These are phyloP conservation scores for Lumbricus terrestris DNA, from an alignment of 2,888 invertebrate species.

Conservation along the genomic window DNA sequence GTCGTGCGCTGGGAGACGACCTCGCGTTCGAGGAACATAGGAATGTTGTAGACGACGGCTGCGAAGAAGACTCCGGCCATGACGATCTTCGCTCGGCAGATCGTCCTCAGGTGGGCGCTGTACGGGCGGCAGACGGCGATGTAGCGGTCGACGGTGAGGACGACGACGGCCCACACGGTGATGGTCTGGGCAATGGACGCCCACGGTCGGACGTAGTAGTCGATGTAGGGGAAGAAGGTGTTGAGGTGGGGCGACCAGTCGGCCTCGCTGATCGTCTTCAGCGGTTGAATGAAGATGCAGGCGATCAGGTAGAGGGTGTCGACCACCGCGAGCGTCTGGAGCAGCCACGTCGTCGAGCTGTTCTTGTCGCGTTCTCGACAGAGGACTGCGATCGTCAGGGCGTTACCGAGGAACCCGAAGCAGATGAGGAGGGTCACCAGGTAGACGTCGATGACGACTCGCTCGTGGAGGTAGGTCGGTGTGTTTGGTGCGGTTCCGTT, in stretches of 20 bases:
- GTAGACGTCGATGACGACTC: conserved; percentile 33
- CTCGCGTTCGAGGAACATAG: conserved; percentile 39
- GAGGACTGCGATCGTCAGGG: conserved; percentile 37
- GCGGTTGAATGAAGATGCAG: conserved; percentile 39
- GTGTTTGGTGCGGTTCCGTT: neutral
- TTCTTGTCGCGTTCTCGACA: conserved; percentile 36
- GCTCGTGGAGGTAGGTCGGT: conserved; percentile 6
- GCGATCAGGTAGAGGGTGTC: conserved; percentile 40
- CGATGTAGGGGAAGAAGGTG: conserved; percentile 29
- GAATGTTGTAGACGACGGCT: conserved; percentile 41
- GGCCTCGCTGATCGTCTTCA: conserved; percentile 33
- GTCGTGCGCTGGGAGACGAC: conserved; percentile 7
- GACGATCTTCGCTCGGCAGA: conserved; percentile 35
- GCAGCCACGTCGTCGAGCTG: conserved; percentile 40
- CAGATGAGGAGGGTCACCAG: conserved; percentile 21
- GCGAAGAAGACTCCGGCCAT: conserved; percentile 32
- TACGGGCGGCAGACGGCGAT: conserved; percentile 41
- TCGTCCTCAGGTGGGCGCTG: conserved; percentile 35
- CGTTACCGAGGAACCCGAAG: conserved; percentile 33
- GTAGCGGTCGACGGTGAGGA: conserved; percentile 41
- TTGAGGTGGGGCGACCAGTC: conserved; percentile 29
- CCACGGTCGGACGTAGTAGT: conserved; percentile 36
- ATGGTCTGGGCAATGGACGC: conserved; percentile 40
- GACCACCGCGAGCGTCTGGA: conserved; percentile 39
- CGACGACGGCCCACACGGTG: conserved; percentile 41